A percentile compares a stretch with the other conserved stretches of the same genome.
phyloP scores from a whole-genome alignment of 2,113 vertebrate genomes.

The Pelvicachromis taeniatus region DNA sequence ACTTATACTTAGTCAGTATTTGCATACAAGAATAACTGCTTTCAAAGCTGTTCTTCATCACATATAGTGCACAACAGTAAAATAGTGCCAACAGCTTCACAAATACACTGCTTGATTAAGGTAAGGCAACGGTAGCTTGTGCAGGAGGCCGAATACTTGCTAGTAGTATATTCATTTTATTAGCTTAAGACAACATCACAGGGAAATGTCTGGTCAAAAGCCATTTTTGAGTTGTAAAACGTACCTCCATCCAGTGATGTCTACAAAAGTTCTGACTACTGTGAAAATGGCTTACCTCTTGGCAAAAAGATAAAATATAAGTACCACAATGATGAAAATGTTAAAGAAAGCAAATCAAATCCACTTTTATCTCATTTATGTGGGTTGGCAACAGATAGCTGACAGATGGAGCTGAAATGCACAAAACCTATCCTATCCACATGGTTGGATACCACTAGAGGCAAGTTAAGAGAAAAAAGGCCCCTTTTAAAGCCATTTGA shows the following conservation, averaged over 20 bases:
- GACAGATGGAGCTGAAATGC: background rate
- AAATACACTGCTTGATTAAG: background rate
- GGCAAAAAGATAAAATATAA: background rate
- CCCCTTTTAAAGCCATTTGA: background rate
- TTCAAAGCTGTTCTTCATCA: background rate
- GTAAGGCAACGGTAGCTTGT: background rate
- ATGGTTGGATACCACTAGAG: background rate
- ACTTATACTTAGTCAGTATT: background rate
- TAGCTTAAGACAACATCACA: background rate
- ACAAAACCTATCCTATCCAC: background rate
- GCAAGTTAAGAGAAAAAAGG: background rate
- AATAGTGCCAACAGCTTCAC: background rate
- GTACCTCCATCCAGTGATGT: background rate
- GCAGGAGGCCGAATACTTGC: background rate
- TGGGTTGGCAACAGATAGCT: background rate
- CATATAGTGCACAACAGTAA: background rate
- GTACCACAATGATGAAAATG: background rate
- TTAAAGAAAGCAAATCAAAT: background rate
- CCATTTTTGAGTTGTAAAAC: background rate
- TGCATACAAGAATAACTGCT: background rate
- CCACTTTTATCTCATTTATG: background rate
- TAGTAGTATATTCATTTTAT: background rate
- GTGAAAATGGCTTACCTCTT: background rate
- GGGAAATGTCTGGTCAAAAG: background rate
- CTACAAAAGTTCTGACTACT: background rate